A percentile compares a stretch with the other conserved stretches of the same genome.
These are phyloP conservation scores for Chrysina gloriosa DNA, from an alignment of 2,888 invertebrate genomes.

Conservation along the genomic window DNA sequence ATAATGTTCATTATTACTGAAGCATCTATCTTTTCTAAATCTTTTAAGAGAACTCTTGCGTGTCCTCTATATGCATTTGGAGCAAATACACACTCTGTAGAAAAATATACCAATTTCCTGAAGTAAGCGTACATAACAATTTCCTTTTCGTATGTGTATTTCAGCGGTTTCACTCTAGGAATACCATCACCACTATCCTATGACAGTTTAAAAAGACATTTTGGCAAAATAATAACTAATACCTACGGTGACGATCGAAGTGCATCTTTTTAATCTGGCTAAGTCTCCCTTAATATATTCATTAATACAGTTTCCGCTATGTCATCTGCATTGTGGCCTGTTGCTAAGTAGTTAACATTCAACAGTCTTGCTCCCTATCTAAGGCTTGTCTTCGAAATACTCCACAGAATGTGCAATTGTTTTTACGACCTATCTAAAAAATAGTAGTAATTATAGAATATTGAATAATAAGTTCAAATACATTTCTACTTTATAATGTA, in stretches of 20 bases:
- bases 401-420: constrained; percentile 97
- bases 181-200: constrained; percentile 84
- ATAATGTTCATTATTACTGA: constrained; percentile 93
- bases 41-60: constrained; percentile 90
- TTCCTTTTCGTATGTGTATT: constrained; percentile 98
- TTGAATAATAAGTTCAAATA: constrained; percentile 8
- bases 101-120: constrained; percentile 95
- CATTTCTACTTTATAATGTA: no score
- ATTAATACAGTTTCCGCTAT: constrained; percentile 98
- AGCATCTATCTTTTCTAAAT: constrained; percentile 93
- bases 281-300: constrained; percentile 98
- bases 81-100: constrained; percentile 98
- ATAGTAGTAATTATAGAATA: neutral
- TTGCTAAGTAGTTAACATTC: constrained; percentile 92
- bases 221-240: no score
- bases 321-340: constrained; percentile 97
- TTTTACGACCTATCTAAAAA: constrained; percentile 80
- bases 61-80: constrained; percentile 98
- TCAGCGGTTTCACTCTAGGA: constrained; percentile 94
- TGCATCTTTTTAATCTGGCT: constrained; percentile 91
- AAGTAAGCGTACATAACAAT: constrained; percentile 99
- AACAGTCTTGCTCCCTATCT: constrained; percentile 93
- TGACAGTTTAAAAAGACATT: constrained; percentile 54
- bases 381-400: constrained; percentile 96
- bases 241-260: constrained; percentile 87